Base-by-base conservation (phyloP, 2,888 invertebrate genomes). In the Lampropteryx suffumata region DNA sequence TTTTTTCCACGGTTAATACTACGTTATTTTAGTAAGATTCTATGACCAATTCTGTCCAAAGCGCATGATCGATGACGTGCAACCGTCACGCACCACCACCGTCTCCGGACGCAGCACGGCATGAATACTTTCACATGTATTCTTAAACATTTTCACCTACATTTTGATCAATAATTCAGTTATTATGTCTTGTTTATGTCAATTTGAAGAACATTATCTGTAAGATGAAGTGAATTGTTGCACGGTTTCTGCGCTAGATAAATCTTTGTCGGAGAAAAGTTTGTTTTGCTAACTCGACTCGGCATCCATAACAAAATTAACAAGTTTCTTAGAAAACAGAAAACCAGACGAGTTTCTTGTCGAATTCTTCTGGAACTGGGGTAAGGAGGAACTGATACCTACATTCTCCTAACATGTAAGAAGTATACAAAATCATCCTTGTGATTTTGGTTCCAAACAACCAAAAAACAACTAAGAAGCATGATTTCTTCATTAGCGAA, bases 111-210 rank as follows among this genome's bases (percentile, higher is more conserved):
- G 65, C 66, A 53, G 55, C 74, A 66, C 67, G 57, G 57, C 57
- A 55, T 54, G 56, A 56, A 63, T 65, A 65, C 84, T 85, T 86
- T 87, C 85, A 82, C 84, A 79, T 83, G 75, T 67, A 72, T 69
- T 67, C 34, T 75, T 64, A 67, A 60, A 65, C 67, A 79, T 72
- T 84, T 82, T 82, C 77, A 81, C 81, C 82, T 70, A 81, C 73
- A 76, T 82, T 67, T 67, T 50, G 56, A 65, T 65, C 62, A 59
- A 66, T 69, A 67, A 62, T 62, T 59, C 61, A 64, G 43, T 58
- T 57, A 55, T 59, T 50, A 61, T 60, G 56, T 59, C 54, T 57
- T 43, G 52, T 55, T 49, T 45, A 51, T 46, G 43, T 54, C 57
- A 34, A 45, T 47, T 46, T 12, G 35, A 50, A 45, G 44, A 30